Base-by-base conservation (phyloP, 2,113 vertebrate genomes). In the Ochotona princeps region DNA sequence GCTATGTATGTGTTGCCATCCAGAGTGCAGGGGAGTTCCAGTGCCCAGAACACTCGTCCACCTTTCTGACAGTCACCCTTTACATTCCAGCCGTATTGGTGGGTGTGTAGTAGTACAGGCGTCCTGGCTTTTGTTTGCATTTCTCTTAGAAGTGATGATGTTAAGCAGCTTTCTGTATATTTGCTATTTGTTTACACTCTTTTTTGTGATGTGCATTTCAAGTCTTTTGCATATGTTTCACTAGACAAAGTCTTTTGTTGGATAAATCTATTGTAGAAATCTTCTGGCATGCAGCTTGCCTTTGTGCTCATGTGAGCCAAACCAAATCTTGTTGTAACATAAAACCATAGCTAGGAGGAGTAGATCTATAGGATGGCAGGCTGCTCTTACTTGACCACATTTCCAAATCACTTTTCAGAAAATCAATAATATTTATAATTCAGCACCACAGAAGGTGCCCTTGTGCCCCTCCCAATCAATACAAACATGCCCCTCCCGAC, bases 321-420 rank as follows among this genome's bases (percentile, higher is more conserved):
- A 32, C 38, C 32, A 74, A 73, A 83, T 87, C 80, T 75, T 89
- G 79, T 30, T 65, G 95, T 81, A 94, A 96, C 72, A 26, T 81
- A 93, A 96, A 92, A 94, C 93, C 72, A 79, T 13, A 92, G 89
- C 32, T 8, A 74, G 47, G 72, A 76, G 28, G 35, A 32, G 14
- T 13, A 57, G 60, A 25, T 83, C 83, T 83, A 28, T 9, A 72
- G 44, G 4, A 44, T 7, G 30, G 23, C 26, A 1, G 25, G 61
- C 91, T 90, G 83, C 80, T 81, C 91, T 91, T 85, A 30, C 80
- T 85, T 95, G 70, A 86, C 28, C 93, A 47, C 75, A 67, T 89
- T 91, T 92, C 75, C 93, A 96, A 97, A 94, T 92, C 66, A 49
- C 89, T 89, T 93, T 91, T 81, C 83, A 92, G 78, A 93, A 63